Evolutionary conservation across 2,113 vertebrate species (phyloP).

Genomic region (Cyanoliseus patagonus): DNA sequence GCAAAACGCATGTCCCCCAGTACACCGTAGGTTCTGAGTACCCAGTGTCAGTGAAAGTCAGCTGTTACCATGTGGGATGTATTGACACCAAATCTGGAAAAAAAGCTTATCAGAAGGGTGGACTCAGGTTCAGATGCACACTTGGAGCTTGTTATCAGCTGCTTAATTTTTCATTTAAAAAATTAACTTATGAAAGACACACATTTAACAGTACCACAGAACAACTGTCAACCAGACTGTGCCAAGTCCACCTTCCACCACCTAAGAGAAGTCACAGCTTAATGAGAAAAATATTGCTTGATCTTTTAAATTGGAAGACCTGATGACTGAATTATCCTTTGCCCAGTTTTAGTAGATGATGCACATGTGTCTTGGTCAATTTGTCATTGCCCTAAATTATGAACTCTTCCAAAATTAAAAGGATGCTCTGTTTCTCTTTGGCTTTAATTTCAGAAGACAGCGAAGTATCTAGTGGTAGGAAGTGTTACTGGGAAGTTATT

Average conservation of each 20-base stretch:
- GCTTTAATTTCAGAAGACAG: neutral
- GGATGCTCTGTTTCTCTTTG: neutral
- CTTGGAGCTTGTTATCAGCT: neutral
- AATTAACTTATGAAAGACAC: neutral
- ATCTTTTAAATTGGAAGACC: neutral
- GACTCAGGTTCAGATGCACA: neutral
- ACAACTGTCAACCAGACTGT: neutral
- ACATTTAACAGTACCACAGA: neutral
- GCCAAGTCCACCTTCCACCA: neutral
- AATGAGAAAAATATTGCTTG: neutral
- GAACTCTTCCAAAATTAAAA: neutral
- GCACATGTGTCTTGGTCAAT: neutral
- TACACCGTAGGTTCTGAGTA: neutral
- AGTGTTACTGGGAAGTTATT: neutral
- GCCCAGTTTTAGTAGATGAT: neutral
- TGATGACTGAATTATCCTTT: neutral
- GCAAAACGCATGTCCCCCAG: neutral
- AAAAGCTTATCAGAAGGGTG: neutral
- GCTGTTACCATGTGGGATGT: neutral
- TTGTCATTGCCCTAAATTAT: neutral
- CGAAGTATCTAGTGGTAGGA: neutral
- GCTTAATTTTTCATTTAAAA: neutral
- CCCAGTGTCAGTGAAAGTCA: neutral
- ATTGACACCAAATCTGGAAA: neutral
- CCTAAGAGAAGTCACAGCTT: neutral